Percentiles rank a stretch among this genome's conserved stretches.
Conservation (phyloP, 1,140 invertebrate species). For the Subanguina moxae region DNA sequence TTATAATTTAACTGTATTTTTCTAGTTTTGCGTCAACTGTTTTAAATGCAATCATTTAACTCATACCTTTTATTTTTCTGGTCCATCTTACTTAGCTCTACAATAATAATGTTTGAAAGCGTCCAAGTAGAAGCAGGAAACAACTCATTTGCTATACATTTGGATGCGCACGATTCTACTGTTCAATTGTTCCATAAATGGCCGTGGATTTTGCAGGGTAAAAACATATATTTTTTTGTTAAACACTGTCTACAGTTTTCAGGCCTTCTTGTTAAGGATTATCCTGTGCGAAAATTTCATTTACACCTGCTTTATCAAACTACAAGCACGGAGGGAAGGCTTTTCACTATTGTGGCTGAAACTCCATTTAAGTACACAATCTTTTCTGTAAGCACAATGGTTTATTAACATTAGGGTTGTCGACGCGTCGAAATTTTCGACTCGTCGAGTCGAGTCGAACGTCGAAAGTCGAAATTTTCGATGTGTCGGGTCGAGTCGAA, state of each 20-base stretch:
- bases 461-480: not conserved
- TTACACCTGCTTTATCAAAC: not conserved
- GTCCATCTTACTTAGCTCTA: no score
- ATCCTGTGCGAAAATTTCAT: not conserved
- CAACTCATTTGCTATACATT: no score
- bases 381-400: not conserved
- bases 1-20: no score
- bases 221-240: not conserved
- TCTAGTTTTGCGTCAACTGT: no score
- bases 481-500: not conserved
- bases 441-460: no score
- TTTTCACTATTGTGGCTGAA: not conserved
- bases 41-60: no score
- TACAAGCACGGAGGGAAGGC: not conserved
- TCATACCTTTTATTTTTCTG: no score
- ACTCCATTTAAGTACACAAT: not conserved
- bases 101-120: no score
- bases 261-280: not conserved
- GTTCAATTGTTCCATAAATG: not conserved
- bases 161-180: not conserved
- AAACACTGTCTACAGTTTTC: not conserved
- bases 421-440: no score
- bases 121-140: no score
- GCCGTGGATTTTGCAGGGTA: constrained; percentile 1
- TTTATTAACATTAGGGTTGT: not conserved